Percentiles rank a stretch among this genome's conserved stretches.
Evolutionary conservation across 92 coral and sea anemone genomes (phyloP).

Genomic region (Porites rus): DNA sequence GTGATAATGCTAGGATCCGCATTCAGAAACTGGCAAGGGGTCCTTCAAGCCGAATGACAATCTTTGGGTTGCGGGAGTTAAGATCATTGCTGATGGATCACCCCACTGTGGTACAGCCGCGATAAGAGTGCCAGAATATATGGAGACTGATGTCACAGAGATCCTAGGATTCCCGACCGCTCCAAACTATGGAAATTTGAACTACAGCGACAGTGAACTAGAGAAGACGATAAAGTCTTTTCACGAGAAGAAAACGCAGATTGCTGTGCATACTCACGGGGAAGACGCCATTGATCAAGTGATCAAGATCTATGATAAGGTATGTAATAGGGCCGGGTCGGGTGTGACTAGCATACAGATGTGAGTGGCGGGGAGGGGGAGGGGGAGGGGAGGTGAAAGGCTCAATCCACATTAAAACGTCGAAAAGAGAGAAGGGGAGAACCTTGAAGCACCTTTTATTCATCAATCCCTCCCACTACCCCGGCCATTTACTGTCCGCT

Average conservation of each 20-base stretch:
- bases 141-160: conserved; percentile 58
- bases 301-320: conserved; percentile 74
- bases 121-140: conserved; percentile 54
- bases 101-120: conserved; percentile 87
- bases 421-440: no score
- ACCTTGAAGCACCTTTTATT: no score
- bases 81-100: conserved; percentile 83
- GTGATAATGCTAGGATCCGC: no score
- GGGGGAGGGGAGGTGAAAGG: no score
- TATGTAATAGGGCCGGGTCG: not conserved
- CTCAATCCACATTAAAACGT: no score
- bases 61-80: conserved; percentile 77
- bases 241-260: conserved; percentile 64
- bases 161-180: conserved; percentile 71
- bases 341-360: no score
- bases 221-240: conserved; percentile 36
- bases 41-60: conserved; percentile 43
- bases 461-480: no score
- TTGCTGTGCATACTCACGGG: conserved; percentile 81
- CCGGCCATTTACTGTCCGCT: no score
- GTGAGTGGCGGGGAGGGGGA: no score
- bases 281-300: conserved; percentile 82
- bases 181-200: conserved; percentile 55
- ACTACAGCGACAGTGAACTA: conserved; percentile 38
- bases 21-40: no score